Evolutionary conservation across 2,113 vertebrate genomes (phyloP).

Genomic region (Pelmatolapia mariae): DNA sequence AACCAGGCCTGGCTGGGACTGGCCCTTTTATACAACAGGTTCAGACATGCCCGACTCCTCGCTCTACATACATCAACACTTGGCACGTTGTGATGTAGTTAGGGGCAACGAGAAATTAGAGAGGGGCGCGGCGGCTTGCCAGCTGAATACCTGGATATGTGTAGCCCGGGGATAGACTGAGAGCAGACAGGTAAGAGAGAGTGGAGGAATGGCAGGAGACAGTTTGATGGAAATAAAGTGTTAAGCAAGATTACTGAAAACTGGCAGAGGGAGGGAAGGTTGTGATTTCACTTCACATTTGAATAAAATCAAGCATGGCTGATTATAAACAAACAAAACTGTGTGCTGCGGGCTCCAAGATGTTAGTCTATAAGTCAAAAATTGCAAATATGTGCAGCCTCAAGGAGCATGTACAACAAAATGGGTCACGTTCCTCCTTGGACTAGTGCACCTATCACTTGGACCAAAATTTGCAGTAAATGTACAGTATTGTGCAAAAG

Average conservation of each 20-base stretch:
- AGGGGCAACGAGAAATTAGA: conserved; percentile 40
- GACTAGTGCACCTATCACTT: neutral
- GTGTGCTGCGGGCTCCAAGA: neutral
- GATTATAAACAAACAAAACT: neutral
- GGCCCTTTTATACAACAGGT: conserved; percentile 2
- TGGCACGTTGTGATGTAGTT: conserved; percentile 15
- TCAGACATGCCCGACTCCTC: neutral
- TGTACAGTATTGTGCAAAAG: neutral
- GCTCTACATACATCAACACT: conserved; percentile 25
- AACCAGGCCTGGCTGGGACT: neutral
- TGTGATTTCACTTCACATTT: neutral
- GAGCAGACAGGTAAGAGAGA: neutral
- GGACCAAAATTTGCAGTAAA: neutral
- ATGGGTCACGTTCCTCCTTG: neutral
- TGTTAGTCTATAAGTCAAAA: neutral
- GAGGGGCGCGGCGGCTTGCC: conserved; percentile 7
- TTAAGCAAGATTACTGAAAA: neutral
- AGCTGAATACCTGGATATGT: conserved; percentile 25
- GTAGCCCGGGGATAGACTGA: neutral
- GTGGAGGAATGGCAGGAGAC: neutral
- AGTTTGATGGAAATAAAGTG: neutral
- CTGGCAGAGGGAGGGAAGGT: neutral
- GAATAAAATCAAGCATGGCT: neutral
- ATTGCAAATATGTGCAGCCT: neutral
- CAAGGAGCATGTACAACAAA: neutral